phyloP scores from a whole-genome alignment of 1,140 invertebrate species.

The Brachionus koreanus region DNA sequence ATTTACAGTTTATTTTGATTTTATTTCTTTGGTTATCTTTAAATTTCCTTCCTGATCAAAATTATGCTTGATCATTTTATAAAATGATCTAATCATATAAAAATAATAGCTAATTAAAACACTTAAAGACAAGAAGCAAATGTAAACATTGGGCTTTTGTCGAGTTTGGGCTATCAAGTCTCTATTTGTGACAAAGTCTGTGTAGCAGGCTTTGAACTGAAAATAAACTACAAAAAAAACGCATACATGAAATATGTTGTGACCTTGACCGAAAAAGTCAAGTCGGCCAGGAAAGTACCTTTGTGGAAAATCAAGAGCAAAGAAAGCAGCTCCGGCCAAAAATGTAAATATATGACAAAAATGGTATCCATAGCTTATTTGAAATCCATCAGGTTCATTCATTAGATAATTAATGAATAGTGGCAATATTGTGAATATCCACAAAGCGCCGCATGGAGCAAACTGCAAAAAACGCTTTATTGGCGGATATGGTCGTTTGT shows the following conservation, averaged over 20 bases:
- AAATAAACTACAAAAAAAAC: slow-evolving; percentile 28
- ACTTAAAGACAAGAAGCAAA: background rate
- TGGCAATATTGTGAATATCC: slow-evolving; percentile 7
- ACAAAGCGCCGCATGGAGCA: slow-evolving; percentile 27
- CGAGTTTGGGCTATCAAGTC: background rate
- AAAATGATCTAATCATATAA: slow-evolving; percentile 30
- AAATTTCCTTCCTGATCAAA: slow-evolving; percentile 33
- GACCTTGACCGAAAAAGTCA: slow-evolving; percentile 43
- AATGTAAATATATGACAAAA: slow-evolving; percentile 18
- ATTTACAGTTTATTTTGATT: background rate
- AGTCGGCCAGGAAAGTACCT: slow-evolving; percentile 33
- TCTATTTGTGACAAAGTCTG: background rate
- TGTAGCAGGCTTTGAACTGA: slow-evolving; percentile 30
- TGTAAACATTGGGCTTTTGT: background rate
- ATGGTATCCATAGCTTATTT: slow-evolving; percentile 15
- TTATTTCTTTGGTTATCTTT: background rate
- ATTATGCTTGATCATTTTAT: slow-evolving; percentile 25
- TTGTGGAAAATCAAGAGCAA: slow-evolving; percentile 43
- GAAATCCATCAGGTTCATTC: background rate
- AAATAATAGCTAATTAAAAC: slow-evolving; percentile 4
- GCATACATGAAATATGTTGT: slow-evolving; percentile 42
- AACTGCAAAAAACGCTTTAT: slow-evolving; percentile 41
- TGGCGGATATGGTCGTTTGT: slow-evolving; percentile 35
- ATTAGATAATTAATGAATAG: background rate
- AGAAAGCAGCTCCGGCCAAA: slow-evolving; percentile 20